Base-by-base conservation (phyloP, 1,140 invertebrate species). In the Lethrus apterus region DNA sequence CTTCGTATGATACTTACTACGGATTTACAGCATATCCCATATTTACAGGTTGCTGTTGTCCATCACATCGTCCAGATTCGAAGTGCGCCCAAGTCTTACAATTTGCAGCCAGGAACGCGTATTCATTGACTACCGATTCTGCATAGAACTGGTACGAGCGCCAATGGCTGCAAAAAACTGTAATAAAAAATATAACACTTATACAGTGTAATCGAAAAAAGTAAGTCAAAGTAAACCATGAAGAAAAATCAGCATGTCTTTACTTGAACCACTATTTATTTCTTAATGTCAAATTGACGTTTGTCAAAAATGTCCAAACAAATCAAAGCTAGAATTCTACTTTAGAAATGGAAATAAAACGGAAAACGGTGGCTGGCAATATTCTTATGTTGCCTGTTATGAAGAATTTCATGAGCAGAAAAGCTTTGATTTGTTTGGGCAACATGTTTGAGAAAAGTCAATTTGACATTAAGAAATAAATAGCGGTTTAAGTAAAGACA, bases 91-190 rank as follows among this genome's bases (percentile, higher is more conserved):
- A 79, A 32, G 56, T 73, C 5, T 71, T 61, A 57, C 83, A 86
- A 11, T 71, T 68, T 29, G 69, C 71, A 1, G 80, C 71, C 10
- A 65, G 52, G 49, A 85, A 79, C 2, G 74, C 75, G 17, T 62
- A 65, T 3, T 70, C 64, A 1, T 72, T 71, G 21, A 71, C 65
- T 11, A 88, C 77, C 11, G 82, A 83, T 63, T 85, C 81, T 0
- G 71, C 76, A 49, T 79, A 86, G 55, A 79, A 86, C 40, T 75
- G 65, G 48, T 77, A 76, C 0, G 83, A 74, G 35, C 83, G 69
- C 35, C 78, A 78, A 55, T 88, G 84, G 57, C 83, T 86, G 60
- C 84, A 86, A n/a, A 76, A 77, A 52, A 82, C 83, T 86, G 51
- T 10, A 64, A 65, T 40, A 50, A 46, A 52, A 38, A n/a, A 32